A percentile compares a stretch with the other conserved stretches of the same genome.
phyloP scores from a whole-genome alignment of 2,113 vertebrate species.

The Microcebus tavaratra region DNA sequence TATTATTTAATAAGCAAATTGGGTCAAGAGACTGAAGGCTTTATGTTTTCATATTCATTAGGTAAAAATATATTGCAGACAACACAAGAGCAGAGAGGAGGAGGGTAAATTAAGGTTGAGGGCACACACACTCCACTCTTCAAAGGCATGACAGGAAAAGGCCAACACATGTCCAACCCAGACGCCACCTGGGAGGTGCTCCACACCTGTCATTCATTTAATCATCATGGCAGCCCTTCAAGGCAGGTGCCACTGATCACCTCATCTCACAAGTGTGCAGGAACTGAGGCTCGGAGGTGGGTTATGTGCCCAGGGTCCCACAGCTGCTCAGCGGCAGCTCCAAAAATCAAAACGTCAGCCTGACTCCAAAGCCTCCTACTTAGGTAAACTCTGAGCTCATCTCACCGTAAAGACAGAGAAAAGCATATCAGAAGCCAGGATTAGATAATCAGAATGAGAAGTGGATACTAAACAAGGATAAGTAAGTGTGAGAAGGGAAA shows the following conservation, averaged over 20 bases:
- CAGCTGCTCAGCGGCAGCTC: not conserved
- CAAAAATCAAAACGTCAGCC: not conserved
- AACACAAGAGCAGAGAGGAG: not conserved
- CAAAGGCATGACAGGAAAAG: not conserved
- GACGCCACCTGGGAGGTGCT: not conserved
- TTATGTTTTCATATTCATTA: not conserved
- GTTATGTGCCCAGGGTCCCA: not conserved
- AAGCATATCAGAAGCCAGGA: not conserved
- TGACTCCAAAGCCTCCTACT: not conserved
- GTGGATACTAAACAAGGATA: not conserved
- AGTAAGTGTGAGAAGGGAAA: not conserved
- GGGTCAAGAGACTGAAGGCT: not conserved
- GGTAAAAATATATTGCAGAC: not conserved
- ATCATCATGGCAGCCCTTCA: not conserved
- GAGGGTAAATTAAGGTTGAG: not conserved
- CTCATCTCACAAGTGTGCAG: not conserved
- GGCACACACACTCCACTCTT: fast-evolving
- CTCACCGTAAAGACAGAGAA: not conserved
- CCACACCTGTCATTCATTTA: not conserved
- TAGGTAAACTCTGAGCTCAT: not conserved
- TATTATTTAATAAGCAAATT: not conserved
- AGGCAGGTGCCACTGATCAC: not conserved
- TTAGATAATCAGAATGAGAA: not conserved
- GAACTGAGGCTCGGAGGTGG: not conserved
- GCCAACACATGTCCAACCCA: no score